Percentiles rank a stretch among this genome's conserved stretches.
phyloP scores from a whole-genome alignment of 1,140 invertebrate genomes.

The Dendrolimus kikuchii region DNA sequence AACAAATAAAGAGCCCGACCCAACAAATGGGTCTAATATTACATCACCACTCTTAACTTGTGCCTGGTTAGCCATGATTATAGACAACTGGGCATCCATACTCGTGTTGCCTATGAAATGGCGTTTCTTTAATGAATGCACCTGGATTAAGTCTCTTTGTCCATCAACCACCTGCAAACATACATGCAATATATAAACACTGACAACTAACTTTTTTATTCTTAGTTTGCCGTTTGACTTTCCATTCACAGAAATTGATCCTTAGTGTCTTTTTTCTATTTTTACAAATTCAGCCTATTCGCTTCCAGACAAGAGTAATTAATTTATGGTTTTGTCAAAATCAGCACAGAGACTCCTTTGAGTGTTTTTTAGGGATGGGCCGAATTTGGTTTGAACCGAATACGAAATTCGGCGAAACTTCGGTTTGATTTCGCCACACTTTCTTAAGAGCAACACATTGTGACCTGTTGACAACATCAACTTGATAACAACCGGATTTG shows the following conservation, averaged over 20 bases:
- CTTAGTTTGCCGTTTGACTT: background rate
- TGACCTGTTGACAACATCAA: no score
- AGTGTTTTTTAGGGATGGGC: no score
- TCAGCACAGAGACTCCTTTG: no score
- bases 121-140: constrained; percentile 88
- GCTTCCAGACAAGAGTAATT: no score
- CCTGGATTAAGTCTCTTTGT: constrained; percentile 83
- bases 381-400: no score
- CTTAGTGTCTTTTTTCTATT: no score
- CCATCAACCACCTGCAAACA: constrained; percentile 81
- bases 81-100: constrained; percentile 94
- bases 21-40: constrained; percentile 96
- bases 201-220: background rate
- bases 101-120: constrained; percentile 98
- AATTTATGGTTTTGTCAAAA: no score
- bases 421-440: no score
- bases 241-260: background rate
- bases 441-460: no score
- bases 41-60: constrained; percentile 81
- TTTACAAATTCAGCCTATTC: no score
- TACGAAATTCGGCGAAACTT: no score
- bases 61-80: constrained; percentile 96
- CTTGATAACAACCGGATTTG: no score
- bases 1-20: constrained; percentile 93
- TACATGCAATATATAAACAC: constrained; percentile 3